phyloP scores from a whole-genome alignment of 2,113 vertebrate genomes.

The Colistium nudipinnis region DNA sequence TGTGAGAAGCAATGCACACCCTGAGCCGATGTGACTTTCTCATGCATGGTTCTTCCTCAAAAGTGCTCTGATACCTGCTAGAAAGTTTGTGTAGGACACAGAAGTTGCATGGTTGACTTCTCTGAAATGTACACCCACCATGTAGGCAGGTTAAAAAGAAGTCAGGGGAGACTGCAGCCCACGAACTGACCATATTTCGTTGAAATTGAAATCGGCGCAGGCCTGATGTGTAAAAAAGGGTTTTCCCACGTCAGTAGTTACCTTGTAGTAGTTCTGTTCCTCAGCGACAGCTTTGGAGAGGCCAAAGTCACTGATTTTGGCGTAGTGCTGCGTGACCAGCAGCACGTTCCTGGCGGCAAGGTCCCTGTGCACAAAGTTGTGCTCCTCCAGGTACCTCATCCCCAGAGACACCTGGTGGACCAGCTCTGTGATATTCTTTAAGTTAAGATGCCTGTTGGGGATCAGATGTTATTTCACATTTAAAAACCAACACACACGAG shows the following conservation, averaged over 20 bases:
- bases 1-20: no score
- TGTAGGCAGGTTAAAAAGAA: no score
- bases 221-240: no score
- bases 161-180: no score
- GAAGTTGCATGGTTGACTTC: no score
- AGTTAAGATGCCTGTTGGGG: constrained; percentile 82
- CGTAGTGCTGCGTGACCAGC: constrained; percentile 96
- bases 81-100: no score
- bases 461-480: background rate
- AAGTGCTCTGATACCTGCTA: no score
- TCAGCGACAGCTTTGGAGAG: constrained; percentile 94
- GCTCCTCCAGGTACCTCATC: constrained; percentile 97
- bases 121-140: no score
- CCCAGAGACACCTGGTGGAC: constrained; percentile 98
- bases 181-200: no score
- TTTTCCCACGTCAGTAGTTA: constrained; percentile 1
- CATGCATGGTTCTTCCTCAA: no score
- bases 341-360: constrained; percentile 96
- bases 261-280: constrained; percentile 78
- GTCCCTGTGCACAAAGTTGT: constrained; percentile 96
- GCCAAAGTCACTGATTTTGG: constrained; percentile 99
- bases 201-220: no score
- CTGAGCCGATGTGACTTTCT: no score
- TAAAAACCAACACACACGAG: background rate
- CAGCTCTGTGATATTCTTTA: constrained; percentile 94